Percentiles rank a stretch among this genome's conserved stretches.
These are phyloP conservation scores for Crenichthys baileyi DNA, from an alignment of 2,797 vertebrate species.

Conservation along the genomic window DNA sequence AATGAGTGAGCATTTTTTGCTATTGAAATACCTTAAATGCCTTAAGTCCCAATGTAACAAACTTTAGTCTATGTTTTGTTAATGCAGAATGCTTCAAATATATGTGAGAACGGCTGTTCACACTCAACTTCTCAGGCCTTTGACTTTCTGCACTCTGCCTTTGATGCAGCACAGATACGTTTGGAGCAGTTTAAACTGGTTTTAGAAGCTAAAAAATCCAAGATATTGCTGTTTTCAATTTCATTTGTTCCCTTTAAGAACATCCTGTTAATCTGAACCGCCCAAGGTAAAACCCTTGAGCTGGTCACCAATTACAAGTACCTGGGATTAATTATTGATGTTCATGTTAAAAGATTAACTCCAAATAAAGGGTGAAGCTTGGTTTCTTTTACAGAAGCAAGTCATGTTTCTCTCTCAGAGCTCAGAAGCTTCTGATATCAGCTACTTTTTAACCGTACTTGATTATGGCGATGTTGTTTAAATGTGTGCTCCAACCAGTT, in stretches of 20 bases:
- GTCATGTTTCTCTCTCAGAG: not conserved
- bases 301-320: slow-evolving; percentile 1
- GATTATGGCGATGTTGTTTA: not conserved
- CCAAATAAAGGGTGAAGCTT: not conserved
- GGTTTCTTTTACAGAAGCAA: not conserved
- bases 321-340: not conserved
- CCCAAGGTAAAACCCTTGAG: not conserved
- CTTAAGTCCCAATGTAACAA: not conserved
- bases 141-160: not conserved
- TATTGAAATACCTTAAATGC: not conserved
- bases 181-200: not conserved
- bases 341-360: not conserved
- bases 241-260: not conserved
- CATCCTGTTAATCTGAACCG: not conserved
- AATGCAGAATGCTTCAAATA: not conserved
- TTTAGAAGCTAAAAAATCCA: not conserved
- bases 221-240: not conserved
- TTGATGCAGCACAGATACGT: not conserved
- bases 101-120: not conserved
- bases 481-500: not conserved
- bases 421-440: not conserved
- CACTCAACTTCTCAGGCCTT: not conserved
- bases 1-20: not conserved
- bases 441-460: not conserved
- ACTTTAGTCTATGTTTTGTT: not conserved